Conservation (phyloP, 1,140 invertebrate species). For the Aradophagus sp. region DNA sequence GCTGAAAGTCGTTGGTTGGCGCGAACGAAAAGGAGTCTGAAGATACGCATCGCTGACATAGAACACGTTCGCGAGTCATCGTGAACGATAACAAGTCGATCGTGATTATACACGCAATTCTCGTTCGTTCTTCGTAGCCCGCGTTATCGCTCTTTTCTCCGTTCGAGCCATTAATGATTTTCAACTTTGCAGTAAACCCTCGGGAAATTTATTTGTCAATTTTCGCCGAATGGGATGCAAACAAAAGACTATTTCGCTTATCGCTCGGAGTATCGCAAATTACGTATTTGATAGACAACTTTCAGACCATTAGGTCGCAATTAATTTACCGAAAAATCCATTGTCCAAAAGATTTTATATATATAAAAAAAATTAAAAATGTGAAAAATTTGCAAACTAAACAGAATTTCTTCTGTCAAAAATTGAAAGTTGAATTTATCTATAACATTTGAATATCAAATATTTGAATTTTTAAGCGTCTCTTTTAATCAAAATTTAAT, state of each 20-base stretch:
- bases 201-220: conserved; percentile 45
- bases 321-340: conserved; percentile 3
- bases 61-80: conserved; percentile 41
- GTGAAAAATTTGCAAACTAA: too few relatives aligned
- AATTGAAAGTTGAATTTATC: too few relatives aligned
- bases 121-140: conserved; percentile 30
- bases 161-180: conserved; percentile 43
- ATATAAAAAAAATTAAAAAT: too few relatives aligned
- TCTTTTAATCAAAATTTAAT: too few relatives aligned
- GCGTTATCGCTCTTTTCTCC: conserved; percentile 33
- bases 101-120: conserved; percentile 59
- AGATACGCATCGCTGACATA: conserved; percentile 42
- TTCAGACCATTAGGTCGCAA: conserved; percentile 3
- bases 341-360: background rate
- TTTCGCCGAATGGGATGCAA: conserved; percentile 43
- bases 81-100: conserved; percentile 56
- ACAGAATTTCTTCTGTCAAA: too few relatives aligned
- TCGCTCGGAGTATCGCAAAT: conserved; percentile 23
- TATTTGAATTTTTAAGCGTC: too few relatives aligned
- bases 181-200: conserved; percentile 42
- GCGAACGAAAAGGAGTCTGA: conserved; percentile 3
- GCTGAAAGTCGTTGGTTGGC: background rate
- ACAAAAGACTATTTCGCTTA: conserved; percentile 42
- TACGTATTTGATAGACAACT: conserved; percentile 21
- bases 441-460: too few relatives aligned